Percentiles rank a stretch among this genome's conserved stretches.
phyloP scores from a whole-genome alignment of 2,888 invertebrate species.

The Bhutanitis thaidina region DNA sequence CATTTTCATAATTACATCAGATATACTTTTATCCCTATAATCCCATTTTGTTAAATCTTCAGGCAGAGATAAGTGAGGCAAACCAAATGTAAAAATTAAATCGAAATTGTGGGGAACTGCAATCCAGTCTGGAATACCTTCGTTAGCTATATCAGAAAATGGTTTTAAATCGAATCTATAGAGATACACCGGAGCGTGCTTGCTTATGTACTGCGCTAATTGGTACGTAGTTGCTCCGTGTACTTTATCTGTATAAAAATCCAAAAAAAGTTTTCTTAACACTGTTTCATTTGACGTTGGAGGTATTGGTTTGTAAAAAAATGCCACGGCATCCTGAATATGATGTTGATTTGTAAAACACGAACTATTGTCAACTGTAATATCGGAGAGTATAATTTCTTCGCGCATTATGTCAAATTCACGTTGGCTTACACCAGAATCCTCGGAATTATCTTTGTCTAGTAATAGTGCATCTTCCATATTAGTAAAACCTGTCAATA shows the following conservation, averaged over 20 bases:
- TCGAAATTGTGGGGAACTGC: slow-evolving; percentile 91
- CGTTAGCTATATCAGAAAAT: slow-evolving; percentile 81
- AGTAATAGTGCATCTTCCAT: slow-evolving; percentile 89
- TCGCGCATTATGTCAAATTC: slow-evolving; percentile 82
- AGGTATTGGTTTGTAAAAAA: slow-evolving; percentile 86
- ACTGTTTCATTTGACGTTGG: slow-evolving; percentile 81
- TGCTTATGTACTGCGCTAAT: slow-evolving; percentile 83
- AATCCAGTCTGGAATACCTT: slow-evolving; percentile 87
- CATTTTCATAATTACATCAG: slow-evolving; percentile 89
- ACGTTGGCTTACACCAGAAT: slow-evolving; percentile 79
- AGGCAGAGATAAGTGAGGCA: slow-evolving; percentile 84
- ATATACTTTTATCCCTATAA: slow-evolving; percentile 86
- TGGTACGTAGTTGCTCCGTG: slow-evolving; percentile 86
- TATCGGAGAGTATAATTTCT: slow-evolving; percentile 82
- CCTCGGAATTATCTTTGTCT: slow-evolving; percentile 77
- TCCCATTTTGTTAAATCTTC: slow-evolving; percentile 85
- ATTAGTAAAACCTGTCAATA: slow-evolving; percentile 88
- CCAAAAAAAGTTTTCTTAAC: slow-evolving; percentile 83
- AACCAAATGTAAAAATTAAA: slow-evolving; percentile 89
- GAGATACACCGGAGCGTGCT: slow-evolving; percentile 81
- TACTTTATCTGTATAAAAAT: slow-evolving; percentile 87
- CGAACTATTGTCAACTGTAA: slow-evolving; percentile 78
- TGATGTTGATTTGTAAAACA: slow-evolving; percentile 83
- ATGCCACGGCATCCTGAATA: slow-evolving; percentile 85
- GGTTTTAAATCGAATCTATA: slow-evolving; percentile 89